Percentiles rank a stretch among this genome's conserved stretches.
Conservation (phyloP, 2,113 vertebrate genomes). For the Lynx canadensis region DNA sequence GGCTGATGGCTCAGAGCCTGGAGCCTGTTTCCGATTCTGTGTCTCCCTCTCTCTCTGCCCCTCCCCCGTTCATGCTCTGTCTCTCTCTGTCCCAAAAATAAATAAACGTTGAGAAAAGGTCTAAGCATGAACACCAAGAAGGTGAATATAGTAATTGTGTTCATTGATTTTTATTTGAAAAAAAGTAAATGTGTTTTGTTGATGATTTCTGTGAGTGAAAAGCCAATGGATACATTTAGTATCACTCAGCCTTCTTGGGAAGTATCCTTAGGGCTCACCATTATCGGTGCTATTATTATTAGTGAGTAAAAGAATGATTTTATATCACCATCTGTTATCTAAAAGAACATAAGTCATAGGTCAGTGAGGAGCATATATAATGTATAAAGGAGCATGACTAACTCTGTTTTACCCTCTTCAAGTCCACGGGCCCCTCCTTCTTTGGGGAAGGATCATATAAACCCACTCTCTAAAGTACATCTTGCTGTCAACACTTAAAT, state of each 20-base stretch:
- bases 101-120: background rate
- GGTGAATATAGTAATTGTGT: background rate
- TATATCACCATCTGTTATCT: background rate
- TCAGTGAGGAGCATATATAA: background rate
- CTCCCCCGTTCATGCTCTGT: no score
- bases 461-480: background rate
- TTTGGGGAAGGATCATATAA: background rate
- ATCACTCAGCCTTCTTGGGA: background rate
- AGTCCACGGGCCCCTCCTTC: background rate
- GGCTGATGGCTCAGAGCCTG: no score
- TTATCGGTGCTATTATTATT: background rate
- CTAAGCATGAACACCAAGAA: background rate
- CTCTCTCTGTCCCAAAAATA: no score
- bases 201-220: background rate
- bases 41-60: no score
- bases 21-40: no score
- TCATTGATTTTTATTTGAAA: background rate
- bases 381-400: rapidly evolving
- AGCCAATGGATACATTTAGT: background rate
- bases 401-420: no score
- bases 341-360: background rate
- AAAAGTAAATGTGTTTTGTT: background rate
- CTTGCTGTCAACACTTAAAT: background rate
- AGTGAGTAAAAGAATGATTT: background rate
- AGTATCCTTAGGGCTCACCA: background rate